Conservation (phyloP, 2,113 vertebrate genomes). For the Clarias batrachus region DNA sequence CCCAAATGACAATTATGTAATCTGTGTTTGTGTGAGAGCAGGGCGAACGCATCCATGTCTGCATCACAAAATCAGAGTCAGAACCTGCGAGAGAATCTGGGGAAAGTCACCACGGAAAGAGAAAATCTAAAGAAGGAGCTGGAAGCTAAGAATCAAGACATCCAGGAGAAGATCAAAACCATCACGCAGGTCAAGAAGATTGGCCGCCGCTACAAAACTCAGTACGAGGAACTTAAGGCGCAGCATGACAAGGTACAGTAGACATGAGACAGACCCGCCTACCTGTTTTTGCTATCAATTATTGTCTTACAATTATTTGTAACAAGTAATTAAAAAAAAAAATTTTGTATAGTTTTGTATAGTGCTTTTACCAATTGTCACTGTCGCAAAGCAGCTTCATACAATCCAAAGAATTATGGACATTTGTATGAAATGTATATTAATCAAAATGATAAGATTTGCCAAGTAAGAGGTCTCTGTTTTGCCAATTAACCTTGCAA, state of each 20-base stretch:
- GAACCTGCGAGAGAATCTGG: constrained; percentile 79
- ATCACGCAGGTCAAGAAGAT: constrained; percentile 98
- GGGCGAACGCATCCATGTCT: constrained; percentile 29
- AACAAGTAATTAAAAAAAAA: no score
- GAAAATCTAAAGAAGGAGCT: constrained; percentile 82
- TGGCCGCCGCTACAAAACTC: constrained; percentile 92
- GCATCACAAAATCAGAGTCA: constrained; percentile 81
- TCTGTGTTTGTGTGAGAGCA: constrained; percentile 36
- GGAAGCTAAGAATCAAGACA: constrained; percentile 80
- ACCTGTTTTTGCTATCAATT: constrained; percentile 56
- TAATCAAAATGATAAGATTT: no score
- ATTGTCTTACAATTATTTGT: no score
- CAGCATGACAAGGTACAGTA: constrained; percentile 86
- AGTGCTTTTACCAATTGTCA: no score
- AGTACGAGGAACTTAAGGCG: constrained; percentile 94
- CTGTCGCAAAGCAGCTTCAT: no score
- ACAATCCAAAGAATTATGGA: no score
- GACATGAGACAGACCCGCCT: not conserved
- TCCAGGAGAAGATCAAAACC: constrained; percentile 89
- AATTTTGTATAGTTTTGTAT: no score
- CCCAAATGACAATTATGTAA: not conserved
- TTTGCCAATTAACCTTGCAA: not conserved
- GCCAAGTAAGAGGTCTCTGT: not conserved
- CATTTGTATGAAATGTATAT: no score
- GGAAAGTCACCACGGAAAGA: constrained; percentile 79